Conservation (phyloP, 2,888 invertebrate species). For the Timema podura region DNA sequence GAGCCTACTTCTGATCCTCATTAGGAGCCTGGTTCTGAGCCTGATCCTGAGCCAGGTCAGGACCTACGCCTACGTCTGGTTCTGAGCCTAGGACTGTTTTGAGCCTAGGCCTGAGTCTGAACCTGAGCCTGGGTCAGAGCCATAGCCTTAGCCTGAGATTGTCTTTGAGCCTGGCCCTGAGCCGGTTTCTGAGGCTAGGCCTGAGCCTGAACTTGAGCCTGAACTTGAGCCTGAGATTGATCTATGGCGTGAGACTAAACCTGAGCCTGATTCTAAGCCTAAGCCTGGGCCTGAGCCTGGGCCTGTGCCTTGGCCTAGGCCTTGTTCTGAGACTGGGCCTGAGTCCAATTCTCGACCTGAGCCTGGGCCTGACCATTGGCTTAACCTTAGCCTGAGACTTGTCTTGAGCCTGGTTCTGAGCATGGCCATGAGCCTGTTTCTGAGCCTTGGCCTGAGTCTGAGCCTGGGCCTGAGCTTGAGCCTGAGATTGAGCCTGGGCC, state of each 20-base stretch:
- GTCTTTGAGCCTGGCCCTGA: background rate
- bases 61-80: too few relatives aligned
- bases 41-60: too few relatives aligned
- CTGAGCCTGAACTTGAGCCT: background rate
- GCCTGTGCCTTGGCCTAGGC: background rate
- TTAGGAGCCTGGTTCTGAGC: too few relatives aligned
- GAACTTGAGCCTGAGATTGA: constrained; percentile 30
- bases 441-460: constrained; percentile 23
- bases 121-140: background rate
- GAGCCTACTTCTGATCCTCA: too few relatives aligned
- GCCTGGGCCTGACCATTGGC: background rate
- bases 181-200: background rate
- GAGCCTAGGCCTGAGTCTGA: background rate
- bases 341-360: background rate
- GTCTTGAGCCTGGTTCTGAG: constrained; percentile 3
- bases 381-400: background rate
- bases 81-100: too few relatives aligned
- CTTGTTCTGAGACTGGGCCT: background rate
- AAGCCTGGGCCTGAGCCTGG: background rate
- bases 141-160: background rate
- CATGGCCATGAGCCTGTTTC: constrained; percentile 29
- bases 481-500: constrained; percentile 17
- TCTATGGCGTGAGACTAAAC: constrained; percentile 20
- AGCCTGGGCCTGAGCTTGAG: background rate
- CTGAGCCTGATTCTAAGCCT: background rate